Evolutionary conservation across 2,797 vertebrate genomes (phyloP), one percentile per base, ranked within the genome.

Genomic region (Simalia tracyae): DNA sequence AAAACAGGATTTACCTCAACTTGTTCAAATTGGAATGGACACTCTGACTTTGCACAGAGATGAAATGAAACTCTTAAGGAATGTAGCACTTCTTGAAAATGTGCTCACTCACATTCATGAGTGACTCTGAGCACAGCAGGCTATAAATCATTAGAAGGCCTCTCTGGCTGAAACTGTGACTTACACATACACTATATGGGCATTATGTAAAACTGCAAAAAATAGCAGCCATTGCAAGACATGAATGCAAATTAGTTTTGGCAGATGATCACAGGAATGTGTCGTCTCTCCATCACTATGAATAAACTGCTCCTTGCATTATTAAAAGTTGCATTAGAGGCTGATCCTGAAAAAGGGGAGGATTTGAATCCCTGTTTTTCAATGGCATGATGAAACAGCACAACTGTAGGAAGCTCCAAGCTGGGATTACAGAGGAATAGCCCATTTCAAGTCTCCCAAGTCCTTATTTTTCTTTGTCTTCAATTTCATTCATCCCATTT

Each of bases 11-110:
- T 96, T 94, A 93, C 90, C 94, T 92, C 96, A 89, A 81, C 92
- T 94, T 95, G 90, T 95, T 96, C 90, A 93, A 94, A 92, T 92
- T 87, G 91, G 92, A 95, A 95, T 86, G 87, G 93, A 89, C 54
- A 88, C 89, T 95, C 90, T 85, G 89, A 93, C 66, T 95, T 92
- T 93, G 95, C 84, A 68, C 61, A 93, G 93, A 95, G 94, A 95
- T 88, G 11, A 94, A 96, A 94, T 50, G 63, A 95, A 96, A 95
- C 76, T 94, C 94, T 91, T 28, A 91, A 92, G 94, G 95, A 95
- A 96, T 84, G 7, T 63, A 91, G 57, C 92, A n/a, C 50, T 93
- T 57, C 92, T 81, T 93, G 59, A 92, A 91, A 94, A 68, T 89
- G 42, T 57, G 89, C 61, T 96, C 93, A 94, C 31, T 93, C 91